These are phyloP conservation scores for Atopsyche davidsoni DNA, from an alignment of 1,140 invertebrate genomes.

Conservation along the genomic window DNA sequence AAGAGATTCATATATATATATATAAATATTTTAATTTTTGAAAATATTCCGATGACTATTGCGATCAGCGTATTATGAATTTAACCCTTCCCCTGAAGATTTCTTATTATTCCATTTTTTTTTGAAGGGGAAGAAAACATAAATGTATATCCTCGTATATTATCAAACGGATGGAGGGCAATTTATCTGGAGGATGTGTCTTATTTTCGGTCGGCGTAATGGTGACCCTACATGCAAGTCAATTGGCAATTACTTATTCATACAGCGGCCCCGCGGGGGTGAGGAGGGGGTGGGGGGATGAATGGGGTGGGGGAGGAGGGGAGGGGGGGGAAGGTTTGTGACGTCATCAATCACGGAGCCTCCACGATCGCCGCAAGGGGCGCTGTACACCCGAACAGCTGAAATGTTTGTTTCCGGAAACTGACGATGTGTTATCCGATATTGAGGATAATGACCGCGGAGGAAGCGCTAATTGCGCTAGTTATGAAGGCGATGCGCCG, in stretches of 20 bases:
- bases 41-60: too few relatives aligned
- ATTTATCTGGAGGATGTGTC: background rate
- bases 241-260: constrained; percentile 26
- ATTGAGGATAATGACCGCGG: too few relatives aligned
- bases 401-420: too few relatives aligned
- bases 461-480: too few relatives aligned
- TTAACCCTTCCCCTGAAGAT: too few relatives aligned
- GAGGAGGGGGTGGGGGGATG: background rate
- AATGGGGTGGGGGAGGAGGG: background rate
- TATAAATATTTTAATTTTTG: too few relatives aligned
- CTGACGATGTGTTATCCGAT: too few relatives aligned
- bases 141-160: constrained; percentile 1
- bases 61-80: too few relatives aligned
- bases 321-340: constrained; percentile 2
- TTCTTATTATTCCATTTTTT: background rate
- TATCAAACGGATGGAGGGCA: background rate
- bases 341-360: constrained; percentile 25
- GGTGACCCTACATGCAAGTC: constrained; percentile 18
- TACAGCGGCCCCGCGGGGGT: constrained; percentile 16
- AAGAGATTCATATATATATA: too few relatives aligned
- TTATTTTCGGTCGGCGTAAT: constrained; percentile 2
- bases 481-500: too few relatives aligned
- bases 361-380: too few relatives aligned
- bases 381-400: too few relatives aligned
- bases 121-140: background rate